phyloP scores from a whole-genome alignment of 1,140 invertebrate genomes.

The Choristoneura fumiferana region DNA sequence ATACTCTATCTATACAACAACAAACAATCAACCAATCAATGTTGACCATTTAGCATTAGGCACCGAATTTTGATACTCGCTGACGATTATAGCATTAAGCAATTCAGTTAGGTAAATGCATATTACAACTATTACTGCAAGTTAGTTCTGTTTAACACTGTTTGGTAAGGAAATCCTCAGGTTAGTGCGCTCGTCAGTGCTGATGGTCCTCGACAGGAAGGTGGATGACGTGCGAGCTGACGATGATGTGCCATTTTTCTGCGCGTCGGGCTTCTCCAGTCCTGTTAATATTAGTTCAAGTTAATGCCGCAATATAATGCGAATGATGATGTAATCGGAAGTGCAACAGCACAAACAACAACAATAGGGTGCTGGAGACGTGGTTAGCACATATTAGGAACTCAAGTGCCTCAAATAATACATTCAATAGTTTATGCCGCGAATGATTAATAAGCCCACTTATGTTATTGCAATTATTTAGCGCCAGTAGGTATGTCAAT shows the following conservation, averaged over 20 bases:
- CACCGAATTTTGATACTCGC: no score
- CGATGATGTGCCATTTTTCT: slow-evolving; percentile 56
- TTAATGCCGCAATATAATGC: neutral
- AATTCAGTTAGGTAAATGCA: no score
- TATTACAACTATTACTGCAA: no score
- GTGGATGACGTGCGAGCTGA: slow-evolving; percentile 65
- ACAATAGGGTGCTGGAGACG: slow-evolving; percentile 1
- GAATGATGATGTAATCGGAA: slow-evolving; percentile 7
- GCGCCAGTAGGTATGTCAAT: no score
- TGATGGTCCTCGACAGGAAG: slow-evolving; percentile 66
- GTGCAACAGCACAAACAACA: neutral
- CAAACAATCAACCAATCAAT: no score
- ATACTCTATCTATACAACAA: no score
- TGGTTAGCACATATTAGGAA: slow-evolving; percentile 29
- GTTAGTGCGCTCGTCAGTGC: slow-evolving; percentile 61
- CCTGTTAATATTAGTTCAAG: slow-evolving; percentile 53
- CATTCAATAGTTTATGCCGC: neutral
- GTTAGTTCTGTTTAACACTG: slow-evolving; percentile 39
- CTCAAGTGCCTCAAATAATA: slow-evolving; percentile 23
- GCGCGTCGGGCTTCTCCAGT: slow-evolving; percentile 59
- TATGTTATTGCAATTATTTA: no score
- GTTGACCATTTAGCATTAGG: no score
- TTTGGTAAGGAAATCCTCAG: slow-evolving; percentile 40
- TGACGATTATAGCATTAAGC: no score
- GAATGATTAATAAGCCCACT: no score